A percentile compares a stretch with the other conserved stretches of the same genome.
Evolutionary conservation across 2,113 vertebrate species (phyloP).

Genomic region (Oplegnathus fasciatus): DNA sequence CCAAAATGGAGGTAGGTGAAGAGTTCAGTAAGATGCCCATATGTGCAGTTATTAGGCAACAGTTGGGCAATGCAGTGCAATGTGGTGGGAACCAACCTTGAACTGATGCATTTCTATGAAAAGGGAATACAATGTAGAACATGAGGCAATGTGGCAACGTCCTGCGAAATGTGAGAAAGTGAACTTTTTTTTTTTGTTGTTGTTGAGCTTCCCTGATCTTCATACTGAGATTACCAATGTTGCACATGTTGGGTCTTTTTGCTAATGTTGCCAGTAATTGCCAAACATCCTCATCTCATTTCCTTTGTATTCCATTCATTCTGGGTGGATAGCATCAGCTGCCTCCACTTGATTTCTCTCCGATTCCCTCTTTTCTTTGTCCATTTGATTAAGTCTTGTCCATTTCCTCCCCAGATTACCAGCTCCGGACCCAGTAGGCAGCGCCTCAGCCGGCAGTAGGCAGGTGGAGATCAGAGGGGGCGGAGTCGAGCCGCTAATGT

Average conservation of each 20-base stretch:
- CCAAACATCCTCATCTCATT: slow-evolving; percentile 82
- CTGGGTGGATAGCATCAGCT: slow-evolving; percentile 80
- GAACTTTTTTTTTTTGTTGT: slow-evolving; percentile 37
- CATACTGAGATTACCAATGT: slow-evolving; percentile 53
- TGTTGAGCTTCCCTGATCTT: slow-evolving; percentile 53
- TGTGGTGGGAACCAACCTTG: slow-evolving; percentile 70
- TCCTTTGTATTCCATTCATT: slow-evolving; percentile 75
- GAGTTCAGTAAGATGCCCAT: slow-evolving; percentile 53
- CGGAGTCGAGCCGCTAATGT: slow-evolving; percentile 63
- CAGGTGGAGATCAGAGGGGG: slow-evolving; percentile 72
- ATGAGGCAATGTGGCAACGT: slow-evolving; percentile 75
- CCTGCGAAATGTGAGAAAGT: slow-evolving; percentile 78
- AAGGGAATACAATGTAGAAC: slow-evolving; percentile 76
- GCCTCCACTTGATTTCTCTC: slow-evolving; percentile 67
- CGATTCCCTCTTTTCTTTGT: slow-evolving; percentile 67
- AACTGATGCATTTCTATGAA: slow-evolving; percentile 70
- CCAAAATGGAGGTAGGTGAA: slow-evolving; percentile 93
- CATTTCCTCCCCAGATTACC: slow-evolving; percentile 87
- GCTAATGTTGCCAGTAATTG: slow-evolving; percentile 80
- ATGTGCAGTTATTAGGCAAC: slow-evolving; percentile 80
- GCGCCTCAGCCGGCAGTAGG: slow-evolving; percentile 58
- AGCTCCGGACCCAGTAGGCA: slow-evolving; percentile 86
- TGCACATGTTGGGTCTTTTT: slow-evolving; percentile 74
- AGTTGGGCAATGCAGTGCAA: slow-evolving; percentile 80
- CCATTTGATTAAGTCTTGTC: slow-evolving; percentile 80